These are phyloP conservation scores for Nannoperca australis DNA, from an alignment of 2,797 vertebrate species.

Conservation along the genomic window DNA sequence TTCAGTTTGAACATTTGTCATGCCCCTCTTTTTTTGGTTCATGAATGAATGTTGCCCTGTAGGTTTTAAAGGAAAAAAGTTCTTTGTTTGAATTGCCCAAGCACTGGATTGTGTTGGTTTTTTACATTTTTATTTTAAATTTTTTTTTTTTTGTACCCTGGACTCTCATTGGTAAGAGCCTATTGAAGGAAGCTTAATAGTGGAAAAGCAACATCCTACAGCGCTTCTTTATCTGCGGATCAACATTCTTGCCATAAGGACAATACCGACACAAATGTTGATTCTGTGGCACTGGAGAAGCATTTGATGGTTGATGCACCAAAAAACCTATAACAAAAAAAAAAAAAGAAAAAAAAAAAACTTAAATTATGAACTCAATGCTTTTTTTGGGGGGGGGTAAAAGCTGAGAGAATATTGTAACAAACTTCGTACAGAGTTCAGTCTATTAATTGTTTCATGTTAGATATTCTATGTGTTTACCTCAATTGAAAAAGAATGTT, in stretches of 20 bases:
- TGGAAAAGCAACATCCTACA: constrained; percentile 91
- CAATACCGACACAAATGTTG: constrained; percentile 88
- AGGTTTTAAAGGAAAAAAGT: constrained; percentile 88
- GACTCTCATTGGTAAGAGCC: constrained; percentile 95
- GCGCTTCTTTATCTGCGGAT: constrained; percentile 91
- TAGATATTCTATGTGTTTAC: constrained; percentile 99
- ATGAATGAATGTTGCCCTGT: constrained; percentile 95
- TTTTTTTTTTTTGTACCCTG: constrained; percentile 86
- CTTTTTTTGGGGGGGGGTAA: constrained; percentile 88
- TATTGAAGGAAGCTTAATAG: constrained; percentile 91
- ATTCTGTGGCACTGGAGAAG: constrained; percentile 91
- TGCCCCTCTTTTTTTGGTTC: constrained; percentile 90
- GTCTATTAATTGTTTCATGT: constrained; percentile 99
- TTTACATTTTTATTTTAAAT: constrained; percentile 88
- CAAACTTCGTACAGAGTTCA: constrained; percentile 99
- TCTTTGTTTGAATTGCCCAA: constrained; percentile 95
- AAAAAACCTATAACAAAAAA: constrained; percentile 86
- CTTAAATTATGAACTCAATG: constrained; percentile 98
- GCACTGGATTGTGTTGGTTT: constrained; percentile 92
- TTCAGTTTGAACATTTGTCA: constrained; percentile 85
- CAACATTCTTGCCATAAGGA: constrained; percentile 87
- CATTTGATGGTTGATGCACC: constrained; percentile 94
- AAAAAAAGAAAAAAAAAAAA: constrained; percentile 88
- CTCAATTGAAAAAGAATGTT: constrained; percentile 99
- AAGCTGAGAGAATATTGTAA: constrained; percentile 99